Base-by-base conservation (phyloP, 2,113 vertebrate genomes). In the Callocephalon fimbriatum region DNA sequence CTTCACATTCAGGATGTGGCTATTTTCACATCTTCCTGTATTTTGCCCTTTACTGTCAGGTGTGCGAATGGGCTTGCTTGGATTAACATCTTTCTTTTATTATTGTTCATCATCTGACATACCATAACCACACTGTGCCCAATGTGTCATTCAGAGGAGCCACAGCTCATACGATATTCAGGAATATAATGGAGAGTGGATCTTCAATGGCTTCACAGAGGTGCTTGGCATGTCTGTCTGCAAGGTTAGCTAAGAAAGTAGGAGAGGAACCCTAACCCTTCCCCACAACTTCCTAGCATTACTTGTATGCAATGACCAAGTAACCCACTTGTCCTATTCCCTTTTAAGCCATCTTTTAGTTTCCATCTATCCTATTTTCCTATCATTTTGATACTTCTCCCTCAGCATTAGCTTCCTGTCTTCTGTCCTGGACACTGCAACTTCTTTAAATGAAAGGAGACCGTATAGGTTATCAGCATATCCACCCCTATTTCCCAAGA, bases 121-220 rank as follows among this genome's bases (percentile, higher is more conserved):
- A 9, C 15, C 0, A 0, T 35, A 56, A 29, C 21, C 25, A 50
- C 47, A n/a, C 18, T 10, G 23, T 23, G 27, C 27, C 38, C 61
- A 27, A n/a, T 62, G 22, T 37, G 29, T 53, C 44, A 32, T 88
- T 47, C 68, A 35, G 51, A 67, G 40, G 18, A 54, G 27, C 21
- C 45, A 17, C 31, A 56, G 75, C 25, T 56, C 63, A 8, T 10
- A 11, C 3, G 31, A 25, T 27, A 7, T 23, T 66, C 51, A 72
- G 75, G 35, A 85, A 32, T 59, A 71, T 80, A 38, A 66, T 5
- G 38, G 18, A 16, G 20, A 58, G n/a, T 35, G 25, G 58, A 25
- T 59, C 38, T 44, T 88, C 22, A 48, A 0, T 20, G 26, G 48
- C 38, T 79, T 26, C 81, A 23, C 20, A 51, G 59, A 56, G 37